phyloP scores from a whole-genome alignment of 2,113 vertebrate species.

The Zonotrichia leucophrys region DNA sequence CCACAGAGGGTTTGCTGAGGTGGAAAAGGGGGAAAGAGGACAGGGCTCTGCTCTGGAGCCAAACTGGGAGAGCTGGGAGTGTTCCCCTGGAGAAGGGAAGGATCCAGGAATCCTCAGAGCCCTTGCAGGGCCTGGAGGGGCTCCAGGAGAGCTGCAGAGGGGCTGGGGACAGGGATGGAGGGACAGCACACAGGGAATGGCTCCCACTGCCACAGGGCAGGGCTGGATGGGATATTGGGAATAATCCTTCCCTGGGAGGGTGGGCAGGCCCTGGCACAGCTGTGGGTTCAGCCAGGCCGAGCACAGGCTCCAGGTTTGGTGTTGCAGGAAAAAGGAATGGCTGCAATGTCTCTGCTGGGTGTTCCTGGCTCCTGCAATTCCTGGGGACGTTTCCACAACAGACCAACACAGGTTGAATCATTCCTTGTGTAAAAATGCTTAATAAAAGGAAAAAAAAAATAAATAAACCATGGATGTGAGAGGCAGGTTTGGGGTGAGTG shows the following conservation, averaged over 20 bases:
- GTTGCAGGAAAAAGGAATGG: background rate
- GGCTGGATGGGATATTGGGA: fast-evolving
- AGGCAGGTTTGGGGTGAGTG: background rate
- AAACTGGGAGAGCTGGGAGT: background rate
- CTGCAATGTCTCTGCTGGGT: background rate
- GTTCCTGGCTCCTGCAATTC: background rate
- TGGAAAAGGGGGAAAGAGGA: background rate
- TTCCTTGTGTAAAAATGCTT: background rate
- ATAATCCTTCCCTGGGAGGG: background rate
- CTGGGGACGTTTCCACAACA: background rate
- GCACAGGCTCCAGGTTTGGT: background rate
- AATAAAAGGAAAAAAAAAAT: background rate
- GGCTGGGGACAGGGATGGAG: background rate
- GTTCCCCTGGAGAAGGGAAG: background rate
- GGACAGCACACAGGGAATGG: background rate
- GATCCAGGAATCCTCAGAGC: background rate
- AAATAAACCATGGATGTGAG: background rate
- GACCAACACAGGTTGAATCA: background rate
- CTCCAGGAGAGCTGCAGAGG: background rate
- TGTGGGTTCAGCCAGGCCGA: background rate
- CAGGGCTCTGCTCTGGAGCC: background rate
- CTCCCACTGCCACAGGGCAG: background rate
- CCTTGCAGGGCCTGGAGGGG: fast-evolving
- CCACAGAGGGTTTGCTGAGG: background rate
- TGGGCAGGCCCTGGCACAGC: background rate